A percentile compares a stretch with the other conserved stretches of the same genome.
phyloP scores from a whole-genome alignment of 2,888 invertebrate species.

The Mayetiola destructor region DNA sequence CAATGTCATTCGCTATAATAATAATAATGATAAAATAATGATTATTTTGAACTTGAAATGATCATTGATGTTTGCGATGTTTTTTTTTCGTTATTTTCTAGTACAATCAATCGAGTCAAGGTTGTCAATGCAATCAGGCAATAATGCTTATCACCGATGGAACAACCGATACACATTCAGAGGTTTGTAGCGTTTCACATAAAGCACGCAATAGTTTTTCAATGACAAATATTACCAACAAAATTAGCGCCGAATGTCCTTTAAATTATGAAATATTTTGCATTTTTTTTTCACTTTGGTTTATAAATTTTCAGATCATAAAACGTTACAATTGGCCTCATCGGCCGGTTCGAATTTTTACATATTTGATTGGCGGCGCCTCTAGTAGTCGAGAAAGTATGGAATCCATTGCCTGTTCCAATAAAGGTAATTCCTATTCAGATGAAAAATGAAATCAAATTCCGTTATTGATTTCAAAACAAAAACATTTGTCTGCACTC shows the following conservation, averaged over 20 bases:
- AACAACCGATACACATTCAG: constrained; percentile 53
- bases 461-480: no score
- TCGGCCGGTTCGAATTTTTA: constrained; percentile 88
- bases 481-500: not conserved
- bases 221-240: not conserved
- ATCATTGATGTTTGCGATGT: no score
- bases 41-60: no score
- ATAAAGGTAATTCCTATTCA: constrained; percentile 55
- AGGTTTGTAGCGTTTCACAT: constrained; percentile 30
- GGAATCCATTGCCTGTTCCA: constrained; percentile 90
- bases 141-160: constrained; percentile 95
- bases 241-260: no score
- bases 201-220: not conserved
- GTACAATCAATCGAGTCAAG: constrained; percentile 71
- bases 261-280: not conserved
- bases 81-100: constrained; percentile 34
- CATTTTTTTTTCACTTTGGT: not conserved
- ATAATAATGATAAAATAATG: no score
- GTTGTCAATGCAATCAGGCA: constrained; percentile 93
- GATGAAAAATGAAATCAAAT: not conserved
- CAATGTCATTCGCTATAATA: not conserved
- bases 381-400: constrained; percentile 73
- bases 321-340: constrained; percentile 82
- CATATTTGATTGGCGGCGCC: constrained; percentile 89
- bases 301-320: constrained; percentile 38